Base-by-base conservation (phyloP, 2,888 invertebrate species). In the Helicoverpa assulta region DNA sequence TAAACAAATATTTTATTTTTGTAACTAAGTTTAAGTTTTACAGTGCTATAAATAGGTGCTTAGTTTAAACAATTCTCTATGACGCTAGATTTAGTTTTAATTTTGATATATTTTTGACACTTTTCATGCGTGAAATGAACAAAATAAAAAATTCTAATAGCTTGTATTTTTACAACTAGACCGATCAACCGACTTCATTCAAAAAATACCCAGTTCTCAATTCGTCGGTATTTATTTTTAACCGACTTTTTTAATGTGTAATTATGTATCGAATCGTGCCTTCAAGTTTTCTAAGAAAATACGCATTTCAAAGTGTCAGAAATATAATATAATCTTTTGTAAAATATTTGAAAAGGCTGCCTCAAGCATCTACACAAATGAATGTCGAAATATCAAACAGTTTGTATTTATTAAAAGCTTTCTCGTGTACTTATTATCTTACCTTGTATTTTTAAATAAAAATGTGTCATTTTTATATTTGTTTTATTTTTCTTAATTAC, bases 391-490 rank as follows among this genome's bases (percentile, higher is more conserved):
- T 79, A 71, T 58, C 47, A 51, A 47, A 61, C 18, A 37, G 51
- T 71, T 66, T 70, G 67, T 82, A 82, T 78, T 81, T 82, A 78
- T 78, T 76, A 53, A 75, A 79, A 72, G 73, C 82, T 82, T 80
- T 73, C 60, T 51, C 52, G 61, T 73, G 80, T 83, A 83, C 82
- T 81, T 82, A 83, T 71, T 66, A 55, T 52, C 52, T 47, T 74
- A 72, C 21, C 64, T 73, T 81, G 77, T 82, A 82, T 76, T 83
- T 79, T 76, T 66, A 76, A 83, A 80, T 81, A 81, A 83, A 82
- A 73, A 69, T 80, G 83, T 83, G 83, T 83, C 83, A 83, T 83
- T 83, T 81, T 61, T 26, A 59, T 57, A 8, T 18, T 66, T 29
- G 68, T 78, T 76, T 78, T 73, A 71, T 73, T 82, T 78, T n/a